These are phyloP conservation scores for Eumerus sabulonum DNA, from an alignment of 2,888 invertebrate genomes.

Conservation along the genomic window DNA sequence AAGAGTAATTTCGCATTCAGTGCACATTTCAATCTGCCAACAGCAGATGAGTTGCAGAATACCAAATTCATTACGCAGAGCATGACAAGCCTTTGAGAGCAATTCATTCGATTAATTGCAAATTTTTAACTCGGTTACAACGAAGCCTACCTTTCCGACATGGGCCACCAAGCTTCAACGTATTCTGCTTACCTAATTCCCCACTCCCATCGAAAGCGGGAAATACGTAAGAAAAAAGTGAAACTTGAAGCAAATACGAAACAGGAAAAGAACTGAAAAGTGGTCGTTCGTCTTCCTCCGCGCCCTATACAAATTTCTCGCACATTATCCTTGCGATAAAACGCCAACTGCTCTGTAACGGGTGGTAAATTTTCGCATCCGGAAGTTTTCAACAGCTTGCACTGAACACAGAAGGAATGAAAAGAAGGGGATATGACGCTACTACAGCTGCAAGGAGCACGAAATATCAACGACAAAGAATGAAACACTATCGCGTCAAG, in stretches of 20 bases:
- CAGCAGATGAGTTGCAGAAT: slow-evolving; percentile 7
- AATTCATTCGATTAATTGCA: slow-evolving; percentile 4
- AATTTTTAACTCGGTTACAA: slow-evolving; percentile 33
- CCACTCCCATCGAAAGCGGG: neutral
- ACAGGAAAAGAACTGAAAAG: slow-evolving; percentile 12
- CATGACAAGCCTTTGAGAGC: too few relatives aligned
- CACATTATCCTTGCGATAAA: slow-evolving; percentile 18
- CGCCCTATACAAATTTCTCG: slow-evolving; percentile 14
- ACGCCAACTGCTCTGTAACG: slow-evolving; percentile 31
- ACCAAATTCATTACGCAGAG: neutral
- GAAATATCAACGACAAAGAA: neutral
- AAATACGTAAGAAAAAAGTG: neutral
- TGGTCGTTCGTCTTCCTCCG: neutral
- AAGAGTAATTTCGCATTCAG: neutral
- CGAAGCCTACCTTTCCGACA: neutral
- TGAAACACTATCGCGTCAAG: slow-evolving; percentile 52
- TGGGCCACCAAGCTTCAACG: neutral
- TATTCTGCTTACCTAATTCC: slow-evolving; percentile 5
- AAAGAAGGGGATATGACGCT: too few relatives aligned
- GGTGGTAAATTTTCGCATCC: slow-evolving; percentile 42
- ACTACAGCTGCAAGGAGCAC: too few relatives aligned
- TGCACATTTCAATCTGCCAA: slow-evolving; percentile 23
- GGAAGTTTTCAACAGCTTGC: slow-evolving; percentile 56
- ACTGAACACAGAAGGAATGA: too few relatives aligned
- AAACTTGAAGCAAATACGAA: too few relatives aligned